Evolutionary conservation across 2,797 vertebrate species (phyloP), one percentile per base, ranked within the genome.

Genomic region (Catamblyrhynchus diadema): DNA sequence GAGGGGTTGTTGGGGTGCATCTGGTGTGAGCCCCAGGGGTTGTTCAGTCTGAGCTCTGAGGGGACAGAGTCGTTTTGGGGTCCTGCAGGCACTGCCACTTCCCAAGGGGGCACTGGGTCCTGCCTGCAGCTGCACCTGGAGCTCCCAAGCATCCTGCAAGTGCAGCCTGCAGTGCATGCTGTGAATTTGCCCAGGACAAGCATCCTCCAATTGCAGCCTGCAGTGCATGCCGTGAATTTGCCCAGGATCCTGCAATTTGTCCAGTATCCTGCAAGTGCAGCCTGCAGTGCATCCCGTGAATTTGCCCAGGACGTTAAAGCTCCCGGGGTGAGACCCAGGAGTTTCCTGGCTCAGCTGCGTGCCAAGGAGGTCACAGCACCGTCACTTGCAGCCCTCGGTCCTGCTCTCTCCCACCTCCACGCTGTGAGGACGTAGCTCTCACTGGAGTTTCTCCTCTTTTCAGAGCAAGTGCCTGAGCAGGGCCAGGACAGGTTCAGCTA

Each of bases 401-500:
- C 67, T 7, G 20, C 1, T 11, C 22, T 77, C 27, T 77, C n/a
- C 21, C 61, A 20, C 24, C n/a, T 32, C 5, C 53, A 1, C 32
- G 0, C 4, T 0, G 0, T 0, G 2, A 85, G 51, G 69, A 72
- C 9, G 15, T 12, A 72, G n/a, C 42, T 93, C 82, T 91, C 80
- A 94, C 54, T 14, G 27, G 27, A 7, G 15, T 82, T 65, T 85
- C 65, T 88, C 74, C 50, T 95, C 44, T 95, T 74, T 94, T 59
- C 95, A 97, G 96, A 93, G 45, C 94, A 80, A 81, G 81, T 5
- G 4, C 93, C 95, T 0, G 80, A 96, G 88, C 85, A 90, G 84
- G 93, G 77, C 61, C 41, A 7, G 73, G 94, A 95, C 93, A 72
- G 94, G 62, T 97, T 97, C 91, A 96, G 93, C 74, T 97, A 97